phyloP scores from a whole-genome alignment of 2,113 vertebrate genomes.

The Lophotis ruficrista region DNA sequence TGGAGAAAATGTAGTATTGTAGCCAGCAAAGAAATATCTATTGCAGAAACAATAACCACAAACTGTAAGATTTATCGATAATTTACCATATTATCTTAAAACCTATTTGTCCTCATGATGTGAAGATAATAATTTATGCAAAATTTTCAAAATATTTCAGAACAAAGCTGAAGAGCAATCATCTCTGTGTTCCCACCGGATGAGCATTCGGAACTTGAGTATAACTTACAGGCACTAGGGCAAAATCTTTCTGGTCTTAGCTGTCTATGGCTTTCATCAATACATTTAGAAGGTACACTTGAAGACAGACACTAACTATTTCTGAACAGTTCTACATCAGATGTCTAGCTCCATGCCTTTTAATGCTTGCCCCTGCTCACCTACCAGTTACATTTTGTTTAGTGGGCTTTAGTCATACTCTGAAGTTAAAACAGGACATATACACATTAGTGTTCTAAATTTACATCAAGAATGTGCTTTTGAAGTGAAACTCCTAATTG shows the following conservation, averaged over 20 bases:
- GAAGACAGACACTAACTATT: neutral
- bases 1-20: neutral
- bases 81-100: neutral
- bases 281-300: neutral
- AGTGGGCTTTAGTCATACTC: neutral
- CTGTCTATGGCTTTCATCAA: neutral
- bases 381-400: neutral
- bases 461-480: neutral
- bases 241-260: neutral
- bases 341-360: neutral
- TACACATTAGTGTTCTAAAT: neutral
- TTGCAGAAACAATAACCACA: neutral
- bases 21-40: neutral
- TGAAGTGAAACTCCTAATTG: neutral
- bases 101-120: neutral
- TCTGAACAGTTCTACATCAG: neutral
- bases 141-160: neutral
- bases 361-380: accelerated
- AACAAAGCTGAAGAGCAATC: neutral
- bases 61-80: neutral
- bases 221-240: neutral
- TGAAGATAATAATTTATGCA: neutral
- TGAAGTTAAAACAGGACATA: neutral
- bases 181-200: neutral
- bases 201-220: neutral